Percentiles rank a stretch among this genome's conserved stretches.
phyloP scores from a whole-genome alignment of 1,140 invertebrate species.

The Euura saliciscinereae region DNA sequence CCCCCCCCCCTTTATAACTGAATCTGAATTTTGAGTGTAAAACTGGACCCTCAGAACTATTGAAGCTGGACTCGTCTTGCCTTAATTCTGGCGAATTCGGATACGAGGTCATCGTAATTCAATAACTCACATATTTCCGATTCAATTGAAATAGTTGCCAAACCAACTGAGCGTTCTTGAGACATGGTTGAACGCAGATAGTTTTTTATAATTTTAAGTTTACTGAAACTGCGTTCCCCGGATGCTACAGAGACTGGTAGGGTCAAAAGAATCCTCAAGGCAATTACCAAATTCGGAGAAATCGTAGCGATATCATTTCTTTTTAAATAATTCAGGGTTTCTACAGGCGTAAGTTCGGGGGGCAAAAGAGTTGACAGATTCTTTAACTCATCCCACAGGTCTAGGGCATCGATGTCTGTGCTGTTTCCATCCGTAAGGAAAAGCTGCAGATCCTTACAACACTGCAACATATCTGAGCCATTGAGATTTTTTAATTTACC shows the following conservation, averaged over 20 bases:
- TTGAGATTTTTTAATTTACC: too few species aligned
- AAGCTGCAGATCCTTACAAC: too few species aligned
- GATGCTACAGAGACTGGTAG: background rate
- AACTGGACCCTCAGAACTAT: background rate
- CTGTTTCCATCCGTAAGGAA: too few species aligned
- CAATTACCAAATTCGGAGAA: too few species aligned
- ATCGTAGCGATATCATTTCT: too few species aligned
- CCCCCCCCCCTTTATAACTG: background rate
- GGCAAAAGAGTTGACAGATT: too few species aligned
- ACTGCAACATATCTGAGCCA: too few species aligned
- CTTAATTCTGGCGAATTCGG: background rate
- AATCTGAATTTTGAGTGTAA: background rate
- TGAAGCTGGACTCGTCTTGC: background rate
- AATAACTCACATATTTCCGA: background rate
- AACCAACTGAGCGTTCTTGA: background rate
- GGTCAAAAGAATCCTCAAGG: too few species aligned
- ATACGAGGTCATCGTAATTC: slow-evolving; percentile 1
- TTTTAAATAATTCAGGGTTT: too few species aligned
- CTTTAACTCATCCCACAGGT: too few species aligned
- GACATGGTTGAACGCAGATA: background rate
- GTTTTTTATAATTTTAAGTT: background rate
- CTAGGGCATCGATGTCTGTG: too few species aligned
- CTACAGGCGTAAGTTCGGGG: too few species aligned
- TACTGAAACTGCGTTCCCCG: background rate
- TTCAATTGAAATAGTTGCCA: background rate